A percentile compares a stretch with the other conserved stretches of the same genome.
These are phyloP conservation scores for Gonatopus flavifemur DNA, from an alignment of 1,140 invertebrate genomes.

Conservation along the genomic window DNA sequence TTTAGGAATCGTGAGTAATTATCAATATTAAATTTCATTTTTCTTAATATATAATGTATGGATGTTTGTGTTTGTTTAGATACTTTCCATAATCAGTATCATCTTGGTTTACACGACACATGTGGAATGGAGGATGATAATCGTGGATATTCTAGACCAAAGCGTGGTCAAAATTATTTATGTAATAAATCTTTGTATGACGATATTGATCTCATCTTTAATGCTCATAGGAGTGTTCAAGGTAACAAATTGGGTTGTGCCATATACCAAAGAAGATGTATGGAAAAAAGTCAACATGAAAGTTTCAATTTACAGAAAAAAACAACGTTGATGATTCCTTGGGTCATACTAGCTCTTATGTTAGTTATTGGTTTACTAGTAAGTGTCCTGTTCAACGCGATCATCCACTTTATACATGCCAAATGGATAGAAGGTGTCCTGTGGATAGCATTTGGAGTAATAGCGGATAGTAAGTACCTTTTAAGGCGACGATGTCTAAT, in stretches of 20 bases:
- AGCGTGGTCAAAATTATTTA: conserved; percentile 72
- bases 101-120: conserved; percentile 59
- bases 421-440: conserved; percentile 61
- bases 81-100: conserved; percentile 62
- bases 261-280: not conserved
- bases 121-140: conserved; percentile 71
- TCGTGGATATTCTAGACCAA: conserved; percentile 64
- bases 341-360: conserved; percentile 77
- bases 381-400: conserved; percentile 74
- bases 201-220: conserved; percentile 73
- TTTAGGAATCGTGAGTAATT: conserved; percentile 64
- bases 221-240: conserved; percentile 74
- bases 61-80: conserved; percentile 51
- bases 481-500: not conserved
- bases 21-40: not conserved
- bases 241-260: conserved; percentile 53
- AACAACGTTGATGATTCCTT: conserved; percentile 78
- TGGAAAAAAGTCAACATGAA: not conserved
- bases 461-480: conserved; percentile 62
- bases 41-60: not conserved
- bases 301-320: conserved; percentile 64
- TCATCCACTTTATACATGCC: conserved; percentile 69
- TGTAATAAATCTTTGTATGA: conserved; percentile 79
- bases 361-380: conserved; percentile 72
- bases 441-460: conserved; percentile 65